phyloP scores from a whole-genome alignment of 2,113 vertebrate genomes.

The Zingel zingel region DNA sequence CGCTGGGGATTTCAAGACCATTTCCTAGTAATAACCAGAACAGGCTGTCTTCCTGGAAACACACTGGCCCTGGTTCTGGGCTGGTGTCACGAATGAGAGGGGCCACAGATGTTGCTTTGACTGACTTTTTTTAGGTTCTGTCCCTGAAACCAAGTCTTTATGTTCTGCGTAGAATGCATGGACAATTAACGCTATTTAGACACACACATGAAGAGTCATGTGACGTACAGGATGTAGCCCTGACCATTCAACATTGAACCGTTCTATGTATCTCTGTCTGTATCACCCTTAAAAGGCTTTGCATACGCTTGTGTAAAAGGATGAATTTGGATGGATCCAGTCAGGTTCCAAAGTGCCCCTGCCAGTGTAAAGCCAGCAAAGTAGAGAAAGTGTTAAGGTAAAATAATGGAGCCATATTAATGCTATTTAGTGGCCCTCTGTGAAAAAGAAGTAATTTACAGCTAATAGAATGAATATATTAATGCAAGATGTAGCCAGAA shows the following conservation, averaged over 20 bases:
- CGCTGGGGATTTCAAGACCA: background rate
- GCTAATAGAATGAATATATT: conserved; percentile 31
- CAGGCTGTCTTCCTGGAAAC: conserved; percentile 41
- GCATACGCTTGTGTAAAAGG: background rate
- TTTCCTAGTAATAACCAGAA: conserved; percentile 39
- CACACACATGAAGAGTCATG: background rate
- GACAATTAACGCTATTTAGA: background rate
- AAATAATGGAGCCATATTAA: background rate
- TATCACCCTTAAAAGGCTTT: background rate
- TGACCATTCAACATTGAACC: background rate
- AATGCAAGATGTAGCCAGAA: conserved; percentile 20
- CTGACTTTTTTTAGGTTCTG: conserved; percentile 10
- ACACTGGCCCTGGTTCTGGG: background rate
- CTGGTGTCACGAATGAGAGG: background rate
- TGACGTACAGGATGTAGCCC: background rate
- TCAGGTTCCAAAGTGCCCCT: background rate
- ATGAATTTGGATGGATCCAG: conserved; percentile 2
- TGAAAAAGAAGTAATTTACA: conserved; percentile 23
- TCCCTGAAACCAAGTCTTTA: conserved; percentile 1
- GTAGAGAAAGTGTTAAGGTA: background rate
- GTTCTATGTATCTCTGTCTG: too few species aligned
- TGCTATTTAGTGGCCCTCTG: conserved; percentile 23
- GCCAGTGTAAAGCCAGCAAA: background rate
- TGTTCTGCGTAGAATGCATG: background rate
- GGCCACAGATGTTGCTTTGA: conserved; percentile 25